Base-by-base conservation (phyloP, 2,797 vertebrate species). In the Pteropus rufus region DNA sequence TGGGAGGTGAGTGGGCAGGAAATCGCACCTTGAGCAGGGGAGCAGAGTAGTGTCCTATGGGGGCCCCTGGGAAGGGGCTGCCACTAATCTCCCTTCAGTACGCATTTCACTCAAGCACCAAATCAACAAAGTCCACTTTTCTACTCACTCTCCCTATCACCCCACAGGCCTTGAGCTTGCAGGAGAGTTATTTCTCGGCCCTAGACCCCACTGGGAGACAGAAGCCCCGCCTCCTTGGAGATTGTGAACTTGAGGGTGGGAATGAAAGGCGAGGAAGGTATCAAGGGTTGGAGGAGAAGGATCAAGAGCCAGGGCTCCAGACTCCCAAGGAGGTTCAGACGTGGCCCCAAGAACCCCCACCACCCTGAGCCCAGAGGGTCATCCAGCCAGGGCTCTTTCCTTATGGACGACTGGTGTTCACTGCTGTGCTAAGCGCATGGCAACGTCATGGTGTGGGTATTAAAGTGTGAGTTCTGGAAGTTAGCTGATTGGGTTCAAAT, bases 21-120 rank as follows among this genome's bases (percentile, higher is more conserved):
- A 82, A 34, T 4, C 44, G 80, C 14, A 52, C 49, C 1, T 0
- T 11, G 0, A 36, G 82, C 6, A 39, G 0, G 6, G 1, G 5
- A 95, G 92, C 83, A 21, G 41, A 90, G 80, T 12, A 82, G 0
- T 56, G 69, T 92, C 44, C 79, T 5, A 2, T 49, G 79, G 1
- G 58, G 94, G 70, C 58, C 91, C 90, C 92, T 46, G 93, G 97
- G 92, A 91, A 97, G 88, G 84, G 95, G 92, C 94, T 88, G 90
- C 98, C 99, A 99, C 99, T 97, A 98, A 99, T 99, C 98, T 98
- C 98, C 98, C 99, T 99, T 99, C 99, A 98, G 99, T 98, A 99
- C 98, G 98, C 99, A 99, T 98, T 99, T 99, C 98, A 99, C 99
- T 99, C 98, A 98, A 99, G 99, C 99, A 99, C 99, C 98, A 99